Evolutionary conservation across 2,888 invertebrate species (phyloP).

Genomic region (Pycnomerus fuliginosus): DNA sequence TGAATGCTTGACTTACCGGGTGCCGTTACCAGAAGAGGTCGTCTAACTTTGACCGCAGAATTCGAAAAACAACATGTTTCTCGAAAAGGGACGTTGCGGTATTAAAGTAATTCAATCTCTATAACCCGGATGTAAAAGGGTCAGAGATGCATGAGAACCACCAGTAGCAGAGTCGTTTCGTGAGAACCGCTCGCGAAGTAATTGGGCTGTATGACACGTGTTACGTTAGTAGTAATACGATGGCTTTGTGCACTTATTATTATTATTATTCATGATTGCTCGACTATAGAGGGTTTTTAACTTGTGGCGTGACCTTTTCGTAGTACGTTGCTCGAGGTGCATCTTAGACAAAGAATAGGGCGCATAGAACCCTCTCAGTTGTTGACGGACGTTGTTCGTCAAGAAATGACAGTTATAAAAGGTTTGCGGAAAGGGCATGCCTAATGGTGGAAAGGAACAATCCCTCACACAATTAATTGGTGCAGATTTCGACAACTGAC

Average conservation of each 20-base stretch:
- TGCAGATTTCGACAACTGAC: slow-evolving; percentile 9
- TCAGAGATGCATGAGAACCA: slow-evolving; percentile 25
- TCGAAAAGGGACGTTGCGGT: no score
- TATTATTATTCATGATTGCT: slow-evolving; percentile 33
- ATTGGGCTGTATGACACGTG: slow-evolving; percentile 35
- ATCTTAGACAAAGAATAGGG: slow-evolving; percentile 12
- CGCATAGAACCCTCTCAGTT: neutral
- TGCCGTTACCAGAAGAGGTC: no score
- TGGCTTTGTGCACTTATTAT: slow-evolving; percentile 12
- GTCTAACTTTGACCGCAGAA: neutral
- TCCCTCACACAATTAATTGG: slow-evolving; percentile 7
- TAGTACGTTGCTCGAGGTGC: slow-evolving; percentile 22
- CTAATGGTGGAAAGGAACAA: slow-evolving; percentile 15
- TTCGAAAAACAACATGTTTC: no score
- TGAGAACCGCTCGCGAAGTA: slow-evolving; percentile 30
- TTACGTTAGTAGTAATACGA: slow-evolving; percentile 12
- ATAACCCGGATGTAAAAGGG: slow-evolving; percentile 33
- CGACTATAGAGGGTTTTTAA: slow-evolving; percentile 36
- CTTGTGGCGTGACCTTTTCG: slow-evolving; percentile 43
- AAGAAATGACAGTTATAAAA: slow-evolving; percentile 31
- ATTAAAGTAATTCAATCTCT: slow-evolving; percentile 21
- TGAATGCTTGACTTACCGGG: no score
- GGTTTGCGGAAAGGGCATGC: slow-evolving; percentile 29
- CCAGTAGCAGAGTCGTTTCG: slow-evolving; percentile 25
- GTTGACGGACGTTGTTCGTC: slow-evolving; percentile 32